Conservation (phyloP, 2,113 vertebrate genomes). For the Mustelus asterias region DNA sequence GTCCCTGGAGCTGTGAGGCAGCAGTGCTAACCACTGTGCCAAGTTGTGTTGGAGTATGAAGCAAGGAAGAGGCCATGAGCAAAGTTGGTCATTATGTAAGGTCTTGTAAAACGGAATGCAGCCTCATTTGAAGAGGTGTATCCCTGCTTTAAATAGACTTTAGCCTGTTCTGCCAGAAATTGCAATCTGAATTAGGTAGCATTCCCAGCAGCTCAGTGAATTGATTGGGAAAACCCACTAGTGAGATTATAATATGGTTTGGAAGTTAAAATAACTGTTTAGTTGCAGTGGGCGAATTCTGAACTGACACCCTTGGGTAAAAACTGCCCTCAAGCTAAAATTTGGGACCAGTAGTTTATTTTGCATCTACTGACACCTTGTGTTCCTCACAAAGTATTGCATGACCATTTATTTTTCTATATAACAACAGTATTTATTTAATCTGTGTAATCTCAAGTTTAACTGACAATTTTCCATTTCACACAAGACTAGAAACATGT, state of each 20-base stretch:
- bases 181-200: not conserved
- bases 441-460: not conserved
- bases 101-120: not conserved
- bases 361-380: slow-evolving; percentile 22
- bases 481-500: not conserved
- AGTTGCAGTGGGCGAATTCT: not conserved
- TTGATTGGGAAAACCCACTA: too few relatives aligned
- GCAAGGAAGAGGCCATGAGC: not conserved
- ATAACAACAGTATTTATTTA: not conserved
- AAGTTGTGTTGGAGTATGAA: not conserved
- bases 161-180: not conserved
- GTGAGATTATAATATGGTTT: not conserved
- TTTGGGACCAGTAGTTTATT: not conserved
- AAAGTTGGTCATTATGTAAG: not conserved
- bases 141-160: not conserved
- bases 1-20: too few relatives aligned
- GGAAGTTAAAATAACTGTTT: not conserved
- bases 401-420: not conserved
- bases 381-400: not conserved
- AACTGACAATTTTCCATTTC: not conserved
- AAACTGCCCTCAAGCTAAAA: not conserved
- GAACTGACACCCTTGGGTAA: not conserved
- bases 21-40: too few relatives aligned
- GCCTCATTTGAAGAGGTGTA: not conserved
- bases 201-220: not conserved